Evolutionary conservation across 2,797 vertebrate genomes (phyloP), one percentile per base, ranked within the genome.

Genomic region (Phrynocephalus guinanensis): DNA sequence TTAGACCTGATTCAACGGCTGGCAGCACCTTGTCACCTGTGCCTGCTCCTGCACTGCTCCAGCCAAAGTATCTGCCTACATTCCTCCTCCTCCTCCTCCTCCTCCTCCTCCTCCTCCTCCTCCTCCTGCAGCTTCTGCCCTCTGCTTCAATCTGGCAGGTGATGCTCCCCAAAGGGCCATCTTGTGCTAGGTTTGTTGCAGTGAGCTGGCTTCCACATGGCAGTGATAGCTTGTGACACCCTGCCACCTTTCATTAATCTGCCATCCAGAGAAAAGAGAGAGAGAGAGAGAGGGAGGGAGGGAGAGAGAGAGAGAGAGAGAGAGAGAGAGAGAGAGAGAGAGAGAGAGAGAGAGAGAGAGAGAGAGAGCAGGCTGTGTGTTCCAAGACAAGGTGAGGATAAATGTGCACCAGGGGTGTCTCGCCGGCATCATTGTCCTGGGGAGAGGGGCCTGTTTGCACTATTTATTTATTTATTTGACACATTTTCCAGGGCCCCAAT

Each of bases 151-250:
- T 18, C 20, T 22, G 10, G 52, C 79, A 70, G 73, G 72, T 60
- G 82, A 18, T 4, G 30, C 10, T 26, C 68, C 15, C 13, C 11
- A 5, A 15, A 15, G 11, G n/a, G n/a, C 11, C 1, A 11, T 1
- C 10, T 3, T 28, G n/a, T 10, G 11, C 13, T 30, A 11, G n/a
- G 13, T 28, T 22, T 0, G 5, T 8, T 82, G 63, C 24, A 24
- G n/a, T 22, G 1, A 6, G 22, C 4, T 0, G 0, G 28, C 44
- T 18, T n/a, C 67, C 85, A 63, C 52, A 0, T 22, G 0, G 16
- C 18, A 9, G 85, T 75, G 70, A 75, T 66, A n/a, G 6, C 60
- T 79, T 48, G 0, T 0, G 70, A 70, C 2, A 83, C 0, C 11
- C 18, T 22, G 73, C 71, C 83, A 11, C 33, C 79, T 83, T 5